Evolutionary conservation across 2,888 invertebrate genomes (phyloP).

Genomic region (Ypsolopha scabrella): DNA sequence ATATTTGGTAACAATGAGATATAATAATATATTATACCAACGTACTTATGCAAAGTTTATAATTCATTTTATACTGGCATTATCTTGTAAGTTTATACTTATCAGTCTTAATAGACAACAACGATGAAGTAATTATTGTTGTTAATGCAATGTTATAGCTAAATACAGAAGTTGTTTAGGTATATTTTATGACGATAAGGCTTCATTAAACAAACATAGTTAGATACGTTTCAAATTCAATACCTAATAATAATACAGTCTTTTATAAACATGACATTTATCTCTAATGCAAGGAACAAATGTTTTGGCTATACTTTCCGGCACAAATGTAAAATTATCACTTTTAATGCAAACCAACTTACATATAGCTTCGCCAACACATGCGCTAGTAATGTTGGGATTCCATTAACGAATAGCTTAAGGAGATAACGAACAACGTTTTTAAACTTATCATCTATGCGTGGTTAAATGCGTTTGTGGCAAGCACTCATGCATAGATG

Average conservation of each 20-base stretch:
- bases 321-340: slow-evolving; percentile 40
- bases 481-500: slow-evolving; percentile 61
- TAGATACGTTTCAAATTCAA: slow-evolving; percentile 31
- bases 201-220: slow-evolving; percentile 20
- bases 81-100: slow-evolving; percentile 33
- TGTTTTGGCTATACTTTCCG: slow-evolving; percentile 41
- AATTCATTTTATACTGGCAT: slow-evolving; percentile 53
- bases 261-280: slow-evolving; percentile 27
- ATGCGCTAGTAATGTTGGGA: slow-evolving; percentile 60
- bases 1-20: slow-evolving; percentile 70
- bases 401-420: slow-evolving; percentile 59
- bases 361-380: slow-evolving; percentile 47
- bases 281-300: slow-evolving; percentile 37
- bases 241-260: slow-evolving; percentile 36
- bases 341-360: slow-evolving; percentile 47
- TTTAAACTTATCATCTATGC: slow-evolving; percentile 54
- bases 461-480: slow-evolving; percentile 60
- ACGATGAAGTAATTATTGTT: slow-evolving; percentile 23
- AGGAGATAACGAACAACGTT: slow-evolving; percentile 38
- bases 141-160: slow-evolving; percentile 19
- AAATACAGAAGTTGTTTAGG: slow-evolving; percentile 8
- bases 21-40: slow-evolving; percentile 46
- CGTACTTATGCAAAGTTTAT: slow-evolving; percentile 31
- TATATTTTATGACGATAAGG: slow-evolving; percentile 22
- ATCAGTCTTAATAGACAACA: slow-evolving; percentile 60